Evolutionary conservation across 1,140 invertebrate genomes (phyloP).

Genomic region (Euwallacea fornicatus): DNA sequence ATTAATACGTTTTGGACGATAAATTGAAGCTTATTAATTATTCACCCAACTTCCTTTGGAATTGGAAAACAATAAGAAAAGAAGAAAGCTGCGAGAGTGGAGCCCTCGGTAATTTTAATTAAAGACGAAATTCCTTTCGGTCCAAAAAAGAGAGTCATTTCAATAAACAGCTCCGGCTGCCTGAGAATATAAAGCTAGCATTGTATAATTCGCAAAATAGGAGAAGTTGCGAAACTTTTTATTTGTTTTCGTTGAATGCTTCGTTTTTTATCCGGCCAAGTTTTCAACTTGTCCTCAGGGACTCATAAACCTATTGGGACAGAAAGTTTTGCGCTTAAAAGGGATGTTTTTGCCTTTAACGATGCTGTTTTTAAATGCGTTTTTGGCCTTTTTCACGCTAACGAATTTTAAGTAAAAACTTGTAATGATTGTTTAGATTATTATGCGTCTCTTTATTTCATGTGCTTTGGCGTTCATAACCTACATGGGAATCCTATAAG

Average conservation of each 20-base stretch:
- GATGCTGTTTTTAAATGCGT: not conserved
- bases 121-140: slow-evolving; percentile 11
- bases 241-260: slow-evolving; percentile 7
- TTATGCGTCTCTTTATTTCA: no score
- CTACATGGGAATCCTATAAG: no score
- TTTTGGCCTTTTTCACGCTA: no score
- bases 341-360: slow-evolving; percentile 7
- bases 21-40: slow-evolving; percentile 1
- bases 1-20: not conserved
- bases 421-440: no score
- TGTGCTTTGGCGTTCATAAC: no score
- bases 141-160: slow-evolving; percentile 7
- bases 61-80: not conserved
- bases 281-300: slow-evolving; percentile 12
- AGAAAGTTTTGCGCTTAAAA: slow-evolving; percentile 7
- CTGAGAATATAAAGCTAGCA: slow-evolving; percentile 8
- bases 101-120: slow-evolving; percentile 13
- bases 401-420: no score
- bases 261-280: slow-evolving; percentile 7
- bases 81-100: slow-evolving; percentile 1
- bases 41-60: not conserved
- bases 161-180: slow-evolving; percentile 14
- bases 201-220: slow-evolving; percentile 18
- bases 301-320: slow-evolving; percentile 15
- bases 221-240: slow-evolving; percentile 6